These are phyloP conservation scores for Acanthiza pusilla DNA, from an alignment of 2,797 vertebrate genomes.

Conservation along the genomic window DNA sequence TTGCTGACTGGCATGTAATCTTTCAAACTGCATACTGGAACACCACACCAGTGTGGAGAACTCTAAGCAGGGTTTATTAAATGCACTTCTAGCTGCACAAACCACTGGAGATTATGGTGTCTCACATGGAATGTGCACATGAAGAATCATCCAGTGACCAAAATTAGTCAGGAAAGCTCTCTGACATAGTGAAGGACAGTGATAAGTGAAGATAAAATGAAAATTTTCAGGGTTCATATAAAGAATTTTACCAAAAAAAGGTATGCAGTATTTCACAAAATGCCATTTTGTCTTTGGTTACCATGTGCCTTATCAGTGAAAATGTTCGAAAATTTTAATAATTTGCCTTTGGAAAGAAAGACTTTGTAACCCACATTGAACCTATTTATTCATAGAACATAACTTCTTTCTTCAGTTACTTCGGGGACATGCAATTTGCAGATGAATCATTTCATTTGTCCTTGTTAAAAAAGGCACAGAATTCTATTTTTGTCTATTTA, in stretches of 20 bases:
- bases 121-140: not conserved
- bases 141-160: not conserved
- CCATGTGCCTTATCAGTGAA: not conserved
- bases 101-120: not conserved
- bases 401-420: conserved; percentile 47
- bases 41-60: not conserved
- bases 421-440: conserved; percentile 22
- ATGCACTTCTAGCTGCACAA: not conserved
- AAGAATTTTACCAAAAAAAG: not conserved
- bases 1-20: not conserved
- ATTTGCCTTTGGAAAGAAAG: not conserved
- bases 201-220: not conserved
- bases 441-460: conserved; percentile 64
- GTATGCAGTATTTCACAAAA: not conserved
- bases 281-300: not conserved
- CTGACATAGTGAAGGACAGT: not conserved
- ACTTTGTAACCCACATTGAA: conserved; percentile 33
- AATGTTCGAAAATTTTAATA: not conserved
- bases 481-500: conserved; percentile 65
- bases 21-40: not conserved
- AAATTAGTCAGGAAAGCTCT: not conserved
- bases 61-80: not conserved
- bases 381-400: conserved; percentile 56
- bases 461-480: conserved; percentile 13
- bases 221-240: not conserved